Percentiles rank a stretch among this genome's conserved stretches.
Conservation (phyloP, 2,113 vertebrate genomes). For the Brachypteracias leptosomus region DNA sequence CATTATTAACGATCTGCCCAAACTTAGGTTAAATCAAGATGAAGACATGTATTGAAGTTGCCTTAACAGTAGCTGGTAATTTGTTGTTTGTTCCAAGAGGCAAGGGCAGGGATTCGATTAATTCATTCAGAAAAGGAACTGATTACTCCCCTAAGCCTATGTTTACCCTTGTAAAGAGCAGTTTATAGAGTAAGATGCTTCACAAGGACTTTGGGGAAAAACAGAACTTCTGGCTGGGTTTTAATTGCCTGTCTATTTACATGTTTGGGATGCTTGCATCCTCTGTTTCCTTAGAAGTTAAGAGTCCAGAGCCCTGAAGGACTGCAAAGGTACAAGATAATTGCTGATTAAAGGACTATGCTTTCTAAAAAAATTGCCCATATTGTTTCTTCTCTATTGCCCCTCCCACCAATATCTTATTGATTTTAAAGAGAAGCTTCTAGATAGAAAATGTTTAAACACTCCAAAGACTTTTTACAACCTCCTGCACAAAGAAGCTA, state of each 20-base stretch:
- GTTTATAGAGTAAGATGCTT: neutral
- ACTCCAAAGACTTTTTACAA: neutral
- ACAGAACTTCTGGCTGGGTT: neutral
- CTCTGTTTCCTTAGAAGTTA: neutral
- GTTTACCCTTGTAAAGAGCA: slow-evolving; percentile 20
- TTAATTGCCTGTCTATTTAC: neutral
- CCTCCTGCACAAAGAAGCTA: neutral
- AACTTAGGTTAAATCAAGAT: neutral
- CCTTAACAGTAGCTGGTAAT: neutral
- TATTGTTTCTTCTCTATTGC: neutral
- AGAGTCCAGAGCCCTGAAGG: neutral
- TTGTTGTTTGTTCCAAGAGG: neutral
- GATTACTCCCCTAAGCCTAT: neutral
- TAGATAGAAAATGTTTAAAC: neutral
- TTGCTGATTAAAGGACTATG: neutral
- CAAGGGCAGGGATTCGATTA: neutral
- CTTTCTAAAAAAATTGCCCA: neutral
- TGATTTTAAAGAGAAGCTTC: neutral
- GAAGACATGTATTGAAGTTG: neutral
- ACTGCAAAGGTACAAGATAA: neutral
- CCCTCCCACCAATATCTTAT: neutral
- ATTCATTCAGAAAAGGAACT: slow-evolving; percentile 41
- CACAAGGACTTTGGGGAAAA: slow-evolving; percentile 15
- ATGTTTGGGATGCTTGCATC: neutral
- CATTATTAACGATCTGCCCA: neutral